Evolutionary conservation across 2,888 invertebrate species (phyloP).

Genomic region (Spisula solida): DNA sequence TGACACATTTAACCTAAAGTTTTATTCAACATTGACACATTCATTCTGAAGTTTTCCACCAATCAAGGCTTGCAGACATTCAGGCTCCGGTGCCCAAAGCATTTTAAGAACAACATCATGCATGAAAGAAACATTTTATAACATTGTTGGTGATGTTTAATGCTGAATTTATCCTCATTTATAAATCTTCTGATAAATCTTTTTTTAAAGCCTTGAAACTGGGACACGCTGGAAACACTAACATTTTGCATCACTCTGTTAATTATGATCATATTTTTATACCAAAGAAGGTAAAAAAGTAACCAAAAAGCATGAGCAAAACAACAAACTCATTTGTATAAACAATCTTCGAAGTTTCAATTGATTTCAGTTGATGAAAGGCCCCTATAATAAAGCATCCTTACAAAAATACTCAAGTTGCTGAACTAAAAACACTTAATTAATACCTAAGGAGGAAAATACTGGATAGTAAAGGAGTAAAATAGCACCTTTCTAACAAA

Average conservation of each 20-base stretch:
- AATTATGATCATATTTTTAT: no score
- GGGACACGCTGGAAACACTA: no score
- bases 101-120: neutral
- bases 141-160: neutral
- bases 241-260: no score
- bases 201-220: no score
- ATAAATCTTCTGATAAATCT: neutral
- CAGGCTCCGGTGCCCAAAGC: neutral
- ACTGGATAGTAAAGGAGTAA: neutral
- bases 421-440: conserved; percentile 5
- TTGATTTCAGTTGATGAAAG: neutral
- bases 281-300: neutral
- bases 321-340: no score
- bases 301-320: neutral
- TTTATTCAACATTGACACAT: neutral
- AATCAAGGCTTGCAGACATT: neutral
- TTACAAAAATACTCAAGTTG: neutral
- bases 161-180: neutral
- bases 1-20: neutral
- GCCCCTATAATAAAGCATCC: neutral
- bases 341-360: no score
- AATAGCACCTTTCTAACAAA: neutral
- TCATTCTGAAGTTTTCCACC: neutral
- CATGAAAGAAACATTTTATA: neutral
- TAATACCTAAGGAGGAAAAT: neutral